A percentile compares a stretch with the other conserved stretches of the same genome.
These are phyloP conservation scores for Lycocerus yunnanus DNA, from an alignment of 2,888 invertebrate genomes.

Conservation along the genomic window DNA sequence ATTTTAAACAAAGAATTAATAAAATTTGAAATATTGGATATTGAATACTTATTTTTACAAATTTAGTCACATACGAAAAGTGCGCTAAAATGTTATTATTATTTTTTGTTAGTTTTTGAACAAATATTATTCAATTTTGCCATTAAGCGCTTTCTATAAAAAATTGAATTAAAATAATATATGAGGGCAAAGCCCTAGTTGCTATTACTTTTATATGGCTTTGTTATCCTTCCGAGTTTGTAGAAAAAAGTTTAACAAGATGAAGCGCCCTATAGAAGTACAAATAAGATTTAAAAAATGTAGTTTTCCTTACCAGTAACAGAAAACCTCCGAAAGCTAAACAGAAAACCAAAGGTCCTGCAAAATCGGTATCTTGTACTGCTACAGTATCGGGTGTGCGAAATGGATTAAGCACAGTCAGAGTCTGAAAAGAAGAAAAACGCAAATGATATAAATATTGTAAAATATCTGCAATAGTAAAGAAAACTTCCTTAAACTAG, in stretches of 20 bases:
- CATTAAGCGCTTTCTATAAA: background rate
- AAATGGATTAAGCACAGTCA: conserved; percentile 74
- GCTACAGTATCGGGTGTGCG: conserved; percentile 62
- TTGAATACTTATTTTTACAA: no score
- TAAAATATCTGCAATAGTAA: background rate
- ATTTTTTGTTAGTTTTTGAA: no score
- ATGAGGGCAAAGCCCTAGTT: background rate
- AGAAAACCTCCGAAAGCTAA: conserved; percentile 69
- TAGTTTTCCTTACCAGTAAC: conserved; percentile 53
- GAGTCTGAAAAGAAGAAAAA: conserved; percentile 56
- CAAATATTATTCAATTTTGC: no score
- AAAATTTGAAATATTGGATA: no score
- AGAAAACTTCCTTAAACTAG: background rate
- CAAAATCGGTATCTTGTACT: conserved; percentile 72
- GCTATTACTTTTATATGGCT: background rate
- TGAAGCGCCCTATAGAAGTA: background rate
- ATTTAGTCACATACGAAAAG: no score
- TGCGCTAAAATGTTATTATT: no score
- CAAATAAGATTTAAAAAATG: background rate
- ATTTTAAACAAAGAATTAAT: no score
- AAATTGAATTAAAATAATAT: background rate
- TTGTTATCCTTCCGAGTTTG: background rate
- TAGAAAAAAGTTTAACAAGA: background rate
- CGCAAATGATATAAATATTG: background rate
- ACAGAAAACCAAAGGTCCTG: conserved; percentile 78